A percentile compares a stretch with the other conserved stretches of the same genome.
phyloP scores from a whole-genome alignment of 2,888 invertebrate species.

The Tineola bisselliella region DNA sequence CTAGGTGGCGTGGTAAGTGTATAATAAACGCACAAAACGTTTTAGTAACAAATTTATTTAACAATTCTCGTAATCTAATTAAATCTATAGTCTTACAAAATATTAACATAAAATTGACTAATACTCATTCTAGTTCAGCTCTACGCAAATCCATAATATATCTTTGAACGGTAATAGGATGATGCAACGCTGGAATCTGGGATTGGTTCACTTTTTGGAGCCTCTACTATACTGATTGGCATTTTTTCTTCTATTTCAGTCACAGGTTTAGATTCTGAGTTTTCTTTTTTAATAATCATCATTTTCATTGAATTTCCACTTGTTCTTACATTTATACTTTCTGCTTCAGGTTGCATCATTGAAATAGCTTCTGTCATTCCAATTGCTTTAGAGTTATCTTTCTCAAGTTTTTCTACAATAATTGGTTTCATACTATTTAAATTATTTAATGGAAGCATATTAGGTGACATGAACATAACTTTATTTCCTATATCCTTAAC shows the following conservation, averaged over 20 bases:
- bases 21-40: background rate
- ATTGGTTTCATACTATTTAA: background rate
- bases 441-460: background rate
- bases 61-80: background rate
- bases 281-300: slow-evolving; percentile 24
- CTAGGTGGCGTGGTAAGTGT: background rate
- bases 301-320: slow-evolving; percentile 6
- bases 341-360: background rate
- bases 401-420: background rate
- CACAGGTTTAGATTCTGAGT: slow-evolving; percentile 21
- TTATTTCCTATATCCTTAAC: background rate
- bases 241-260: slow-evolving; percentile 20
- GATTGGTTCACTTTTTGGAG: slow-evolving; percentile 24
- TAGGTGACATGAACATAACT: background rate
- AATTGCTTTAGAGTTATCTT: background rate
- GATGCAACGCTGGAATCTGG: slow-evolving; percentile 50
- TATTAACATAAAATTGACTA: background rate
- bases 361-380: background rate
- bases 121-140: background rate
- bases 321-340: background rate
- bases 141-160: slow-evolving; percentile 24
- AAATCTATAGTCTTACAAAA: background rate
- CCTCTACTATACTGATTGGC: slow-evolving; percentile 20
- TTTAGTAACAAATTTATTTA: background rate
- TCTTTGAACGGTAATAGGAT: slow-evolving; percentile 48